phyloP scores from a whole-genome alignment of 2,888 invertebrate genomes.

The Coleophora flavipennella region DNA sequence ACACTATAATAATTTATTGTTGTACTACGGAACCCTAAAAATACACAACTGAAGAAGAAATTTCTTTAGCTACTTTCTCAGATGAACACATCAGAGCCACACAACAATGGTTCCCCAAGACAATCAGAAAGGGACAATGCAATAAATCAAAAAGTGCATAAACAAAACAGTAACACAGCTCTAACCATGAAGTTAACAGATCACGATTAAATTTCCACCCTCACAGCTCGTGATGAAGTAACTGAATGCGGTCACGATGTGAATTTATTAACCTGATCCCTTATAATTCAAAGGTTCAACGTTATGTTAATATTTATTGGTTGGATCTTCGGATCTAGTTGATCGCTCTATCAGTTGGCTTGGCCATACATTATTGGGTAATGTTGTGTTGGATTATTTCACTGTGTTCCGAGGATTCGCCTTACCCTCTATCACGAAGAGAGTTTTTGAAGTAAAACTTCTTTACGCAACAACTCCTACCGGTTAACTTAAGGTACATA shows the following conservation, averaged over 20 bases:
- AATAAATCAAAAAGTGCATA: conserved; percentile 35
- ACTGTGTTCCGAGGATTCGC: too few species aligned
- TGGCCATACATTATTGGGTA: conserved; percentile 1
- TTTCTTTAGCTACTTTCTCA: too few species aligned
- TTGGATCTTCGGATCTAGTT: conserved; percentile 20
- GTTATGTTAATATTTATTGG: conserved; percentile 39
- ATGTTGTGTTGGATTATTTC: too few species aligned
- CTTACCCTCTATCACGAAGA: too few species aligned
- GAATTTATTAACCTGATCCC: conserved; percentile 48
- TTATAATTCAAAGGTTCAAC: conserved; percentile 40
- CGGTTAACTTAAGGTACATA: too few species aligned
- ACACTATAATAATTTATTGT: too few species aligned
- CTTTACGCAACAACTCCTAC: too few species aligned
- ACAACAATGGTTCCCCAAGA: conserved; percentile 34
- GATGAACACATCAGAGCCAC: not conserved
- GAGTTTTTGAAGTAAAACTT: too few species aligned
- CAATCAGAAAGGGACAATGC: conserved; percentile 25
- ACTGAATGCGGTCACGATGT: conserved; percentile 49
- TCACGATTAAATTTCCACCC: conserved; percentile 20
- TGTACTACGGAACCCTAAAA: too few species aligned
- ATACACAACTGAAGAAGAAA: too few species aligned
- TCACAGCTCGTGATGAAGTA: conserved; percentile 36
- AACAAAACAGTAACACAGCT: conserved; percentile 31
- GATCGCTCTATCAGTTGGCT: conserved; percentile 16
- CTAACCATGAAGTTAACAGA: conserved; percentile 21